Conservation (phyloP, 2,797 vertebrate genomes). For the Novumbra hubbsi region DNA sequence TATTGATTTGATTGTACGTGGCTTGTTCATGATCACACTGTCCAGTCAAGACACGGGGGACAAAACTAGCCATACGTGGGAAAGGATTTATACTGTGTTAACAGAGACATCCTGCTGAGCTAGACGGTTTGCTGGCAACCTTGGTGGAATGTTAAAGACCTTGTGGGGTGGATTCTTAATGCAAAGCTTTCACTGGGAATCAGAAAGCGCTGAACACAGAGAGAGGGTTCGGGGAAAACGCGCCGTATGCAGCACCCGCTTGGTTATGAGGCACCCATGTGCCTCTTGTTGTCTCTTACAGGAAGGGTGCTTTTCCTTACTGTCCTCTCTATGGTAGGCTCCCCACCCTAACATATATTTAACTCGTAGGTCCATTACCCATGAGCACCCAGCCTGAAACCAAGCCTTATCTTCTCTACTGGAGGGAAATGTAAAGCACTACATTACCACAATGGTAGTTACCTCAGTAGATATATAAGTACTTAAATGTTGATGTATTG, state of each 20-base stretch:
- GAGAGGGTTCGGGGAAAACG: conserved; percentile 33
- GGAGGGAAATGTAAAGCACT: neutral
- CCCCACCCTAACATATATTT: neutral
- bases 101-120: conserved; percentile 46
- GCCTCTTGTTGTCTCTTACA: conserved; percentile 27
- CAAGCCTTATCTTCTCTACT: neutral
- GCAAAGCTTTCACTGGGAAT: conserved; percentile 48
- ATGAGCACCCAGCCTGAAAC: neutral
- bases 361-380: neutral
- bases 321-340: neutral
- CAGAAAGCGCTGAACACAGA: conserved; percentile 24
- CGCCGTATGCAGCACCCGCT: conserved; percentile 23
- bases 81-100: conserved; percentile 36
- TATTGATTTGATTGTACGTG: conserved; percentile 75
- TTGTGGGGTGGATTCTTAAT: conserved; percentile 32
- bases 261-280: conserved; percentile 41
- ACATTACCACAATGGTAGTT: neutral
- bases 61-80: conserved; percentile 60
- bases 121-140: conserved; percentile 38
- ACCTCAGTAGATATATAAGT: neutral
- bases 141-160: conserved; percentile 54
- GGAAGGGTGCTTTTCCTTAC: neutral
- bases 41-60: conserved; percentile 56
- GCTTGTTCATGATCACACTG: conserved; percentile 16
- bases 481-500: neutral